phyloP scores from a whole-genome alignment of 2,797 vertebrate genomes.

The Sebastolobus alascanus region DNA sequence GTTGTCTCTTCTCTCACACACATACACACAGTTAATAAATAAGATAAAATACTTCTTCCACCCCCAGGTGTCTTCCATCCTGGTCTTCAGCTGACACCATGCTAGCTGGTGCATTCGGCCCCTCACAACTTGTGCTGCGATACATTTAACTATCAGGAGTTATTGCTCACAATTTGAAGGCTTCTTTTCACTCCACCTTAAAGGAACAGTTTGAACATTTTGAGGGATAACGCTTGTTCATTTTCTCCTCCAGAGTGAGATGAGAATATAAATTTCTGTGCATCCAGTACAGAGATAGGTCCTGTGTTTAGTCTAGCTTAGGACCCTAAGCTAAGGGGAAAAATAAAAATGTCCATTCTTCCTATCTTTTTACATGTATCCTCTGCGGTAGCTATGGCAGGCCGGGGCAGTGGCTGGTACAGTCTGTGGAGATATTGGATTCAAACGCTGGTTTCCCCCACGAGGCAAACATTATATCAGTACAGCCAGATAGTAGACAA shows the following conservation, averaged over 20 bases:
- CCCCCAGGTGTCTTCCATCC: constrained; percentile 47
- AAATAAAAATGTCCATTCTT: too few relatives aligned
- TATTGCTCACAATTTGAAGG: background rate
- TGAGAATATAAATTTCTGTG: background rate
- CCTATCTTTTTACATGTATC: too few relatives aligned
- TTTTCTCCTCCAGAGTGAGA: background rate
- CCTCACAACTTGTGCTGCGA: background rate
- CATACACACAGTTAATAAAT: constrained; percentile 30
- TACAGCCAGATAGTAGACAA: too few relatives aligned
- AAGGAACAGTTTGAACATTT: constrained; percentile 1
- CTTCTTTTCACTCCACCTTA: background rate
- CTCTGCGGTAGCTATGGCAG: too few relatives aligned
- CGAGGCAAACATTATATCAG: too few relatives aligned
- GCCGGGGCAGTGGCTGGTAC: too few relatives aligned
- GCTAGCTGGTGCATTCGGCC: constrained; percentile 2
- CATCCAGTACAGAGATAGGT: background rate
- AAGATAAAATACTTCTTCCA: constrained; percentile 13
- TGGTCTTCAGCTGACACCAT: constrained; percentile 36
- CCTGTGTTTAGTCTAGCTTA: background rate
- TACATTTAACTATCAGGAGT: background rate
- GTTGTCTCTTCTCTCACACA: background rate
- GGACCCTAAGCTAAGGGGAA: too few relatives aligned
- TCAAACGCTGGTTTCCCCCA: too few relatives aligned
- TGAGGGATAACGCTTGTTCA: background rate
- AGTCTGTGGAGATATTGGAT: too few relatives aligned